phyloP scores from a whole-genome alignment of 2,113 vertebrate genomes.

The Ceyx melanurus region DNA sequence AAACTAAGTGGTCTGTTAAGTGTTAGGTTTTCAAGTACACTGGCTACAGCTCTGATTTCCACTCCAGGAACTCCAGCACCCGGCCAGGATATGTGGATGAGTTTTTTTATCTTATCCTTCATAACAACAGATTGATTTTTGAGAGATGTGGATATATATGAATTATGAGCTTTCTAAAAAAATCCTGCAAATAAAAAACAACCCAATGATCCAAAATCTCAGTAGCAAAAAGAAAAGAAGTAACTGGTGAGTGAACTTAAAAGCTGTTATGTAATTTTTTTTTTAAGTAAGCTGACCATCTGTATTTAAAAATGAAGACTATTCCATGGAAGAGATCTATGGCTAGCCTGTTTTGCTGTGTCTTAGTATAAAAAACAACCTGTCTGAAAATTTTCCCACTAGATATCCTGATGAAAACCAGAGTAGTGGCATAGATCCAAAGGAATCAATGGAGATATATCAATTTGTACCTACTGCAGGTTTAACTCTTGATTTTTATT shows the following conservation, averaged over 20 bases:
- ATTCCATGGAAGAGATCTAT: neutral
- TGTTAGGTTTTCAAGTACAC: neutral
- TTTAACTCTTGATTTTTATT: constrained; percentile 10
- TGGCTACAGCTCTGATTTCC: constrained; percentile 17
- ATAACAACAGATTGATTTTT: constrained; percentile 37
- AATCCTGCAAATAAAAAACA: constrained; percentile 6
- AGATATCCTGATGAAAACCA: constrained; percentile 30
- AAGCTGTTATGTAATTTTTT: neutral
- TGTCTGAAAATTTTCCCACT: neutral
- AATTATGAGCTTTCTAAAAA: constrained; percentile 37
- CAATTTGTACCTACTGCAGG: constrained; percentile 30
- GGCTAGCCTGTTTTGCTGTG: neutral
- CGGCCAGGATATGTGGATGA: constrained; percentile 4
- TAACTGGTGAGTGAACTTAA: constrained; percentile 32
- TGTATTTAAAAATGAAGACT: constrained; percentile 27
- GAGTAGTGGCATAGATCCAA: constrained; percentile 13
- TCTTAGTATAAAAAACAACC: neutral
- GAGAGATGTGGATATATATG: constrained; percentile 8
- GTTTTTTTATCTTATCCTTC: constrained; percentile 45
- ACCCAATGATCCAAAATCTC: constrained; percentile 1
- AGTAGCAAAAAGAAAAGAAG: neutral
- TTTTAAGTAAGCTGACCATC: neutral
- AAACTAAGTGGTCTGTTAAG: constrained; percentile 40
- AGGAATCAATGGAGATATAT: constrained; percentile 24
- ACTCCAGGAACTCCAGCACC: constrained; percentile 14